Conservation (phyloP, 2,797 vertebrate species). For the Eupleurogrammus muticus region DNA sequence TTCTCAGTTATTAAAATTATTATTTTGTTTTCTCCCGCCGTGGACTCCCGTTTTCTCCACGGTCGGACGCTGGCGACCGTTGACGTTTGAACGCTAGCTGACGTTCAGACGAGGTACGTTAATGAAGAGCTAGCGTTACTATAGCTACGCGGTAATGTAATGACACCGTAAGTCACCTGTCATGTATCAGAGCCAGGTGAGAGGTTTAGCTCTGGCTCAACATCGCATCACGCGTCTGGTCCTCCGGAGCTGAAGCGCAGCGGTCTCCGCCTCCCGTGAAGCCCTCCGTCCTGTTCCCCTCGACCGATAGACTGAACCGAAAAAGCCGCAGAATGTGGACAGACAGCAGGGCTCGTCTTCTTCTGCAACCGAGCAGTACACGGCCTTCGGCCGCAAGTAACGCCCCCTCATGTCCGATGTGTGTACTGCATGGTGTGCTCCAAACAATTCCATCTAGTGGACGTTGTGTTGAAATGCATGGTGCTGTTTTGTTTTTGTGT, state of each 20-base stretch:
- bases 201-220: constrained; percentile 61
- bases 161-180: constrained; percentile 66
- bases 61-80: constrained; percentile 4
- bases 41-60: constrained; percentile 3
- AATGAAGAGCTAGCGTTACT: neutral
- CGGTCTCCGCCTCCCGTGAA: constrained; percentile 42
- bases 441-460: constrained; percentile 46
- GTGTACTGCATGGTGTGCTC: fast-evolving
- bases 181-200: constrained; percentile 52
- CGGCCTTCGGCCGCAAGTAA: neutral
- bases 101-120: neutral
- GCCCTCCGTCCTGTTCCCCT: constrained; percentile 27
- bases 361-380: constrained; percentile 23
- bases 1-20: neutral
- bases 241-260: constrained; percentile 42
- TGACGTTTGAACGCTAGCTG: constrained; percentile 37
- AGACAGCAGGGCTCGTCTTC: constrained; percentile 40
- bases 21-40: neutral
- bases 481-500: too few relatives aligned
- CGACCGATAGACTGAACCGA: constrained; percentile 47
- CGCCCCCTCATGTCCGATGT: constrained; percentile 40
- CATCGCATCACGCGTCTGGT: constrained; percentile 64
- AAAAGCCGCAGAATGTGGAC: constrained; percentile 75
- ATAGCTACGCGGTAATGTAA: neutral
- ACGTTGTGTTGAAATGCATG: fast-evolving